A percentile compares a stretch with the other conserved stretches of the same genome.
phyloP scores from a whole-genome alignment of 2,113 vertebrate species.

The Capreolus pygargus region DNA sequence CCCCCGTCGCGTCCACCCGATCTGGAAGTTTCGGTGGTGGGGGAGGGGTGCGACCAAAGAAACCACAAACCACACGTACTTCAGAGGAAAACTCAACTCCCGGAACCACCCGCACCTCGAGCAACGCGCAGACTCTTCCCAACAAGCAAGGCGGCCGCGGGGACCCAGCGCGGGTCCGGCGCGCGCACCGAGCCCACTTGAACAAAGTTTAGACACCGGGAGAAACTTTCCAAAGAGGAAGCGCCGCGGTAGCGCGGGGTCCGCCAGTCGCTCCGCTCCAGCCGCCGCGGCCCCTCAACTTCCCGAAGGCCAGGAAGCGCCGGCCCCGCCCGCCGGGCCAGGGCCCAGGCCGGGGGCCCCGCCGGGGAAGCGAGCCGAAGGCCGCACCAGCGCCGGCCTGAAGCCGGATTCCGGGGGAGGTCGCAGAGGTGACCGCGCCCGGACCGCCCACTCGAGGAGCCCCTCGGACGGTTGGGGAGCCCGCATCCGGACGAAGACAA shows the following conservation, averaged over 20 bases:
- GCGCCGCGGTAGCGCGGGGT: background rate
- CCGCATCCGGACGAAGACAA: background rate
- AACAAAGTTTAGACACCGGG: constrained; percentile 49
- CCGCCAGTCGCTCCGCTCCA: background rate
- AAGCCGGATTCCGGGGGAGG: background rate
- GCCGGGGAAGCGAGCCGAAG: background rate
- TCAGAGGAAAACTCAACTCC: background rate
- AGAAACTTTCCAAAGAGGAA: constrained; percentile 53
- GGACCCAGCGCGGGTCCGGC: background rate
- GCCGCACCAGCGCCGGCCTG: background rate
- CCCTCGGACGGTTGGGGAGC: background rate
- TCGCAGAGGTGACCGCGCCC: background rate
- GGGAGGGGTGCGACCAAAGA: background rate
- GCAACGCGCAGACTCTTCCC: background rate
- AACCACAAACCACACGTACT: background rate
- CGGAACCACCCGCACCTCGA: background rate
- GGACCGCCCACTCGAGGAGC: background rate
- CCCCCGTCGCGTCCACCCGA: background rate
- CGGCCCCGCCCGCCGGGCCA: background rate
- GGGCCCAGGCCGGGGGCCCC: background rate
- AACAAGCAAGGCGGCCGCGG: background rate
- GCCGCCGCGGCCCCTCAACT: background rate
- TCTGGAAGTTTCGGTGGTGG: background rate
- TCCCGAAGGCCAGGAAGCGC: background rate
- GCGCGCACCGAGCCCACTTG: background rate